Evolutionary conservation across 2,797 vertebrate genomes (phyloP), one percentile per base, ranked within the genome.

Genomic region (Sebastes cheni): DNA sequence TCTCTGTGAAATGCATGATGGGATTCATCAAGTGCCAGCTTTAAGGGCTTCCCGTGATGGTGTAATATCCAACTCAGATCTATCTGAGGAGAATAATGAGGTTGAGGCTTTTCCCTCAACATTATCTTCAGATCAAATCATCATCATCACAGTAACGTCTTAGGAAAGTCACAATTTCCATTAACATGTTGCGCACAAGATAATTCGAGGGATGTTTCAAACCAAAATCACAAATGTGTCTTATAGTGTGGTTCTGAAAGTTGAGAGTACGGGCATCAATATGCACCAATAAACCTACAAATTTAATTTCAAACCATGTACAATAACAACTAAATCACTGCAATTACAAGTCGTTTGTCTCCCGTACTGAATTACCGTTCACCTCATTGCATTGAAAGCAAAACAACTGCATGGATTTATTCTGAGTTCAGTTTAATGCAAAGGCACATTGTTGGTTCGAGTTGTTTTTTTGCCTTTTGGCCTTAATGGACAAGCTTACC

Each of bases 1-100:
- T 78, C 46, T 80, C 52, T 42, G 74, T 86, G 82, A 87, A 86
- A 86, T 64, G 80, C 84, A 89, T 90, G 81, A 88, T 81, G 76
- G 75, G 79, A 86, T 89, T 88, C 61, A 86, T 90, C 79, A 87
- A 75, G 79, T 77, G 62, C 71, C 56, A 62, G 52, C 4, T 79
- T 81, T 86, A 67, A 81, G 62, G 72, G 60, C 79, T 84, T 80
- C 79, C 22, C 29, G 60, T 32, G 42, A 64, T 36, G 32, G 59
- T 62, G 23, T 30, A 54, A 72, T 56, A 62, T 64, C 75, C 61
- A 67, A 72, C 22, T 55, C n/a, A 10, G 20, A 76, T 59, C 25
- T 25, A 13, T 56, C 30, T 64, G 2, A 65, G 10, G 7, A 56
- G 55, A 30, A 5, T 52, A 79, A 73, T 75, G 20, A 81, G 75